A percentile compares a stretch with the other conserved stretches of the same genome.
Evolutionary conservation across 2,888 invertebrate species (phyloP).

Genomic region (Biston stratarius): DNA sequence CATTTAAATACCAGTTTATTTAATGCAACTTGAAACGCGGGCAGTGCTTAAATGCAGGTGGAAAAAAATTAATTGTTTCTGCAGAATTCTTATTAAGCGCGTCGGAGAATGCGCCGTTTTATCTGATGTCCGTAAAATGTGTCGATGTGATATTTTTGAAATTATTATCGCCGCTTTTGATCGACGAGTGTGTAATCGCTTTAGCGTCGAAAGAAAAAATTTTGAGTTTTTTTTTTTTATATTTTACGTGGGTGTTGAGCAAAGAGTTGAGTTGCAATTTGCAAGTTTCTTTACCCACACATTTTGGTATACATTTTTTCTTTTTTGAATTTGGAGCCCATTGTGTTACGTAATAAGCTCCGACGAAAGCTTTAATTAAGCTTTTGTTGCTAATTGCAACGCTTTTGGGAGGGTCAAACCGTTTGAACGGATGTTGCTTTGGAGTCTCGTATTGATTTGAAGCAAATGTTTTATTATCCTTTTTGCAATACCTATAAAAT

Average conservation of each 20-base stretch:
- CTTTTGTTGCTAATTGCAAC: neutral
- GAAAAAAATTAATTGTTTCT: slow-evolving; percentile 35
- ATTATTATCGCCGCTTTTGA: slow-evolving; percentile 21
- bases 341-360: slow-evolving; percentile 54
- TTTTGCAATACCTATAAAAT: too few species aligned
- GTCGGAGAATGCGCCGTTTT: slow-evolving; percentile 15
- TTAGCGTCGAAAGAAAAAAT: slow-evolving; percentile 33
- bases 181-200: slow-evolving; percentile 31
- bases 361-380: slow-evolving; percentile 1
- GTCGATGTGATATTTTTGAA: slow-evolving; percentile 15
- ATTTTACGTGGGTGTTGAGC: slow-evolving; percentile 62
- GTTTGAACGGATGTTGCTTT: neutral
- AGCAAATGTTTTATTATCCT: too few species aligned
- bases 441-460: too few species aligned
- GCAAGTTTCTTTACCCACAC: slow-evolving; percentile 61
- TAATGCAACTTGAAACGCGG: slow-evolving; percentile 27
- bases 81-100: slow-evolving; percentile 17
- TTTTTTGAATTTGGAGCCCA: slow-evolving; percentile 40
- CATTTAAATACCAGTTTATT: slow-evolving; percentile 24
- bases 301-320: slow-evolving; percentile 52
- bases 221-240: slow-evolving; percentile 52
- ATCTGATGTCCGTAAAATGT: slow-evolving; percentile 20
- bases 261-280: slow-evolving; percentile 64
- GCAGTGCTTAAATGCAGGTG: slow-evolving; percentile 24
- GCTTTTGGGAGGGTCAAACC: slow-evolving; percentile 16